These are phyloP conservation scores for Nannoperca obscura DNA, from an alignment of 2,797 vertebrate genomes.

Conservation along the genomic window DNA sequence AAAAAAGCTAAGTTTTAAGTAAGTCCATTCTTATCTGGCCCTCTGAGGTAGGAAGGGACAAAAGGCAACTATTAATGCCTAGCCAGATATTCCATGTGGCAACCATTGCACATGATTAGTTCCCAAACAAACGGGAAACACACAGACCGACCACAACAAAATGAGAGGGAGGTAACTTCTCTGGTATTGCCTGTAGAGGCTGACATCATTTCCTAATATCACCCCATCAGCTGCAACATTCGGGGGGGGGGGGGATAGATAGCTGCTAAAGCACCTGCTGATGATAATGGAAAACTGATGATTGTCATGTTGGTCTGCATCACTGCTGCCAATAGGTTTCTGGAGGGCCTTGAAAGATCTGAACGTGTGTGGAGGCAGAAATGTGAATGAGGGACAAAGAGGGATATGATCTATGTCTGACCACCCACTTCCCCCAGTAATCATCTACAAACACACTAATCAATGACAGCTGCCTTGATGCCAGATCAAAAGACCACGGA, in stretches of 20 bases:
- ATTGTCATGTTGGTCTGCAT: constrained; percentile 4
- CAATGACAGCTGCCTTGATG: constrained; percentile 81
- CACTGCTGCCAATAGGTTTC: background rate
- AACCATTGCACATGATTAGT: constrained; percentile 78
- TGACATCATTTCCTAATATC: constrained; percentile 68
- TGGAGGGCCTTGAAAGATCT: constrained; percentile 5
- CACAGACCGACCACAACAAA: constrained; percentile 69
- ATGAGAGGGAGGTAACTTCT: constrained; percentile 54
- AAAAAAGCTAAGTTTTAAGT: constrained; percentile 10
- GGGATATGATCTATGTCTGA: constrained; percentile 76
- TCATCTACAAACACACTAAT: constrained; percentile 79
- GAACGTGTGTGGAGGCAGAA: constrained; percentile 11
- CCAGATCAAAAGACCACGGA: constrained; percentile 76
- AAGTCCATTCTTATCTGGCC: constrained; percentile 66
- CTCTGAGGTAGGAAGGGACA: constrained; percentile 61
- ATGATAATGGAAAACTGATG: constrained; percentile 6
- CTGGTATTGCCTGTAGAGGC: constrained; percentile 53
- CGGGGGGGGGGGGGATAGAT: constrained; percentile 13
- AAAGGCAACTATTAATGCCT: constrained; percentile 72
- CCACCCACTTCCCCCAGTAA: constrained; percentile 79
- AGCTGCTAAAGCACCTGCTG: constrained; percentile 42
- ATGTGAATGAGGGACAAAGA: constrained; percentile 30
- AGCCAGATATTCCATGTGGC: constrained; percentile 79
- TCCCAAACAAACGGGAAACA: constrained; percentile 76
- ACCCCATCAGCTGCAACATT: constrained; percentile 48